phyloP scores from a whole-genome alignment of 2,888 invertebrate genomes.

The Incurvaria masculella region DNA sequence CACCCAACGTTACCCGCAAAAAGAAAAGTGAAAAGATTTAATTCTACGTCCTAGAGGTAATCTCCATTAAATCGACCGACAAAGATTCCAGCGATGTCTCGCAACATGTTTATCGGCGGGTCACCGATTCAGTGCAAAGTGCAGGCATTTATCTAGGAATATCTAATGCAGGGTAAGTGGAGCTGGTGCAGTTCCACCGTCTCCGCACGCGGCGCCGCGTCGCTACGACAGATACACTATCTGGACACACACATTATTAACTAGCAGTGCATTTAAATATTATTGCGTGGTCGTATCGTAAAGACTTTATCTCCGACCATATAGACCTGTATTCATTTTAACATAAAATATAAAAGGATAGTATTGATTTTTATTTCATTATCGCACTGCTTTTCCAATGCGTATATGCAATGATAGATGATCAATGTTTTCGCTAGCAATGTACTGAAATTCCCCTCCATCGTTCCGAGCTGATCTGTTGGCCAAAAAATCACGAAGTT shows the following conservation, averaged over 20 bases:
- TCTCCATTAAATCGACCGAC: neutral
- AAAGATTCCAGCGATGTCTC: neutral
- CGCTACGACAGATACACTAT: neutral
- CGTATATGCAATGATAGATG: too few species aligned
- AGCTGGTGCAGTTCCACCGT: neutral
- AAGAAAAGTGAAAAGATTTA: neutral
- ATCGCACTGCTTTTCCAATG: too few species aligned
- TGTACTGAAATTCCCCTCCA: too few species aligned
- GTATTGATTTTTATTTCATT: too few species aligned
- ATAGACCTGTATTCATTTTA: neutral
- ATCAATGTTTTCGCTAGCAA: too few species aligned
- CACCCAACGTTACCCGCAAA: too few species aligned
- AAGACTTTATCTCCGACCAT: neutral
- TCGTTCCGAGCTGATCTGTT: conserved; percentile 1
- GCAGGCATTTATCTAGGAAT: neutral
- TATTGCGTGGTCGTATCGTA: neutral
- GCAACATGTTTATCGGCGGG: neutral
- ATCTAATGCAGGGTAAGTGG: neutral
- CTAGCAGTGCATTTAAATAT: neutral
- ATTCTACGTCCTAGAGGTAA: neutral
- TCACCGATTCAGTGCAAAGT: neutral
- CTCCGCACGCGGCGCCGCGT: too few species aligned
- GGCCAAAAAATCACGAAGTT: neutral
- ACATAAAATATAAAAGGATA: too few species aligned
- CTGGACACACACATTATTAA: neutral